Evolutionary conservation across 1,140 invertebrate species (phyloP).

Genomic region (Argopecten irradians): DNA sequence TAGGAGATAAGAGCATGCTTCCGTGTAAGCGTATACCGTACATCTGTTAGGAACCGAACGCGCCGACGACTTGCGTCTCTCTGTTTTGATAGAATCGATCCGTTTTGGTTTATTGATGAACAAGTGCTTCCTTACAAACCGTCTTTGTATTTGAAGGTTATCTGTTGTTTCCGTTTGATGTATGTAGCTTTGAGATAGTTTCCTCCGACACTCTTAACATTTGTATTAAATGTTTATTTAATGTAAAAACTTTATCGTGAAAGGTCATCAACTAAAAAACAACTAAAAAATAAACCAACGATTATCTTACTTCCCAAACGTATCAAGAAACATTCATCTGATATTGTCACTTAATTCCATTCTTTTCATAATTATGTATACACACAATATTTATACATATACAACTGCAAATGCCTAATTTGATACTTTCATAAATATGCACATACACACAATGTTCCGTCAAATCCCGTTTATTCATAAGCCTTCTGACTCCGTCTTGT

Average conservation of each 20-base stretch:
- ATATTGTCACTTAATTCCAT: not conserved
- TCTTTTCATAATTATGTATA: not conserved
- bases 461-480: not conserved
- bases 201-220: not conserved
- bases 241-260: too few relatives aligned
- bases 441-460: not conserved
- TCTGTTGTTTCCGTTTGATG: not conserved
- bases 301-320: too few relatives aligned
- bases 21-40: not conserved
- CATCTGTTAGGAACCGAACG: not conserved
- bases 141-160: not conserved
- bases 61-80: not conserved
- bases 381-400: too few relatives aligned
- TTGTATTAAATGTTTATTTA: too few relatives aligned
- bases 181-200: not conserved
- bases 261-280: too few relatives aligned
- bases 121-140: not conserved
- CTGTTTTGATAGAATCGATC: slow-evolving; percentile 22
- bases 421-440: not conserved
- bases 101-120: not conserved
- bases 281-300: too few relatives aligned
- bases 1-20: not conserved
- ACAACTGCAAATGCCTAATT: too few relatives aligned
- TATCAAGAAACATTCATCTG: not conserved
- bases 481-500: not conserved